Percentiles rank a stretch among this genome's conserved stretches.
These are phyloP conservation scores for Carettochelys insculpta DNA, from an alignment of 2,113 vertebrate species.

Conservation along the genomic window DNA sequence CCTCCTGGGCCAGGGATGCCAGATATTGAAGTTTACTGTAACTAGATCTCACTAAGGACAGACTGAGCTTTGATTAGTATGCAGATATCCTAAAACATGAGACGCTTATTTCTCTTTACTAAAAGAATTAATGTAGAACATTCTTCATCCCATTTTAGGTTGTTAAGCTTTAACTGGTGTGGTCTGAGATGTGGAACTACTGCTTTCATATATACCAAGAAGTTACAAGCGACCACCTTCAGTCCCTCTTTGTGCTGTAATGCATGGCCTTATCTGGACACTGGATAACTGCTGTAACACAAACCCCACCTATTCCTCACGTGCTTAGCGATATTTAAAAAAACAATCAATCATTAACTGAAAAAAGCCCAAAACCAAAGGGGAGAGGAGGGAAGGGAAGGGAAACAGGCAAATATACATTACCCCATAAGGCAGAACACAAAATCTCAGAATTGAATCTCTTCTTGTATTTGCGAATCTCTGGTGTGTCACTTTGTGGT, in stretches of 20 bases:
- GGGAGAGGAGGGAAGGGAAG: not conserved
- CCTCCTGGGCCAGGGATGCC: no score
- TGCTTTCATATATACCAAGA: not conserved
- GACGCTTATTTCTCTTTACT: not conserved
- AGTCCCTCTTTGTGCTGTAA: not conserved
- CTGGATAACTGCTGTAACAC: no score
- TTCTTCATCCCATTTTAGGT: not conserved
- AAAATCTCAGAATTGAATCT: constrained; percentile 99
- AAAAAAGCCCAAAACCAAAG: not conserved
- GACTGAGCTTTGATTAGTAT: not conserved
- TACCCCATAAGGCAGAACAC: constrained; percentile 98
- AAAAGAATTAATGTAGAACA: not conserved
- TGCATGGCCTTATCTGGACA: not conserved
- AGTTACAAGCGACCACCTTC: not conserved
- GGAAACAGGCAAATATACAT: constrained; percentile 29
- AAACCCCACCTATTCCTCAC: not conserved
- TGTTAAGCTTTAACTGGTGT: not conserved
- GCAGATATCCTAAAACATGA: not conserved
- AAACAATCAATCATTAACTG: not conserved
- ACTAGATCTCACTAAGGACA: not conserved
- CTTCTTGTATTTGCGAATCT: constrained; percentile 99
- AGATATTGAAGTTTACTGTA: no score
- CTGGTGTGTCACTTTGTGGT: constrained; percentile 98
- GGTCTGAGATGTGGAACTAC: not conserved
- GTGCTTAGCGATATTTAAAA: not conserved